Evolutionary conservation across 2,113 vertebrate species (phyloP), one percentile per base, ranked within the genome.

Genomic region (Pavo muticus): DNA sequence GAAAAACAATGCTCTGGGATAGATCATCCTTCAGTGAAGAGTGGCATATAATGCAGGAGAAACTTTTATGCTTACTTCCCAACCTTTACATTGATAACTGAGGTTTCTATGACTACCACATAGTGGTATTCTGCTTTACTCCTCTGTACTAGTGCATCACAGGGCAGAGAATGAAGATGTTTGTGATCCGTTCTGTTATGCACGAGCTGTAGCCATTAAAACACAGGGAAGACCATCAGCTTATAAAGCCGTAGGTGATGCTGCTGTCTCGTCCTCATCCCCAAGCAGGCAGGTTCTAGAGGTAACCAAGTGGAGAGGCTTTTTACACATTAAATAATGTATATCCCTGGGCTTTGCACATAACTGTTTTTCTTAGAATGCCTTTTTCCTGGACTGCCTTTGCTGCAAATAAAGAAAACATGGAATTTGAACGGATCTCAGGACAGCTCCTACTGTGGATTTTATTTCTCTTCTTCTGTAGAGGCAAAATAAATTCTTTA

Each of bases 21-120:
- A 48, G 5, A 48, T 77, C 15, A 39, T 82, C 35, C 82, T 12
- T 29, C 87, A 27, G 8, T 59, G 32, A 65, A 74, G 63, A 84
- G 64, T 21, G 42, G 8, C 10, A 9, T 61, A 25, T 83, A 91
- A 70, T 70, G 84, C 77, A 85, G 93, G 50, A 93, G 69, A 93
- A 97, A 94, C 57, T 96, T 96, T 45, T 63, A 20, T 59, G 75
- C 48, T 90, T 91, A 47, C 44, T 91, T 91, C 48, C 76, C 93
- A 95, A 78, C 24, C 69, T 96, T 92, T 84, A 42, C 29, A 69
- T 52, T 54, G 81, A 42, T 44, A 89, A 78, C 76, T 81, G 32
- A 70, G 25, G 83, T 97, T 96, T 90, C 96, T 92, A 84, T 96
- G 90, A 45, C 79, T 88, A 87, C 68, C 74, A 71, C 8, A 2